Conservation (phyloP, 2,113 vertebrate species). For the Emydocephalus ijimae region DNA sequence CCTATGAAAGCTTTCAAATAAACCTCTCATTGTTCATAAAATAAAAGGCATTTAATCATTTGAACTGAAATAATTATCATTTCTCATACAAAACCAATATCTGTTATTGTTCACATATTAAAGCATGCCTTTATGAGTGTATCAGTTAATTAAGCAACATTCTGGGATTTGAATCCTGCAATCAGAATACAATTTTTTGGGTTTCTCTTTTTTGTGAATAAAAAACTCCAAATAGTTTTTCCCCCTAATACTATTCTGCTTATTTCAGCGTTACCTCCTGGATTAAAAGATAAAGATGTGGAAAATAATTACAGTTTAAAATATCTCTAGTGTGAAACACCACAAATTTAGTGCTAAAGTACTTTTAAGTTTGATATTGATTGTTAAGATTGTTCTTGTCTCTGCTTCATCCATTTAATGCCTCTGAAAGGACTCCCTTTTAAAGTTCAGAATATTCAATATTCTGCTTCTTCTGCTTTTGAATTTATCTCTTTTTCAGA, state of each 20-base stretch:
- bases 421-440: not conserved
- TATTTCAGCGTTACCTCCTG: not conserved
- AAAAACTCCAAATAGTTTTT: not conserved
- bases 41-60: constrained; percentile 12
- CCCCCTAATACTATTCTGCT: not conserved
- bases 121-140: not conserved
- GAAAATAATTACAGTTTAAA: not conserved
- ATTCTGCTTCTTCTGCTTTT: not conserved
- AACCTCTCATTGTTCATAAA: constrained; percentile 1
- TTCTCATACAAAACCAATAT: not conserved
- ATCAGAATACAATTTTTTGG: not conserved
- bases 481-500: not conserved
- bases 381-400: not conserved
- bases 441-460: not conserved
- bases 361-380: not conserved
- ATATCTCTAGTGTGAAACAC: not conserved
- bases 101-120: not conserved
- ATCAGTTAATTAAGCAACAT: not conserved
- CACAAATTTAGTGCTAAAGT: not conserved
- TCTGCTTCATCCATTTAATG: not conserved
- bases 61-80: constrained; percentile 7
- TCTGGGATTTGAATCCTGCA: not conserved
- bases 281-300: not conserved
- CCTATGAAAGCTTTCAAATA: constrained; percentile 14
- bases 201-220: not conserved